Evolutionary conservation across 2,888 invertebrate genomes (phyloP).

Genomic region (Polyommatus icarus): DNA sequence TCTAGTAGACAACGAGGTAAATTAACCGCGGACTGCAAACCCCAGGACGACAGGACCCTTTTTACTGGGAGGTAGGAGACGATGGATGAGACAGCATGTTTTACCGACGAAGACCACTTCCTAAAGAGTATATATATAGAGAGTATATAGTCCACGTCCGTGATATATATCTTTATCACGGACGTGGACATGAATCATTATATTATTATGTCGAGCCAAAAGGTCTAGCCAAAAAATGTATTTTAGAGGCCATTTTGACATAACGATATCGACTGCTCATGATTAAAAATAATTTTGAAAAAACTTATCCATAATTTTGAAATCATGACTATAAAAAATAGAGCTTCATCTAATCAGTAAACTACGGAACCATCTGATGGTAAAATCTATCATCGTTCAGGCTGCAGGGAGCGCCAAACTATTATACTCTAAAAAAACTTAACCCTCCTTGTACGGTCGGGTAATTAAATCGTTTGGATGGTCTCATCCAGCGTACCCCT

Average conservation of each 20-base stretch:
- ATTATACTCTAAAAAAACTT: background rate
- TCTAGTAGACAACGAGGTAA: background rate
- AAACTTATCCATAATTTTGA: too few species aligned
- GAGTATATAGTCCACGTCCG: too few species aligned
- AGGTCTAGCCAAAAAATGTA: too few species aligned
- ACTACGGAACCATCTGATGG: too few species aligned
- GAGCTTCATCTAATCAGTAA: too few species aligned
- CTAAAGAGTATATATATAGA: too few species aligned
- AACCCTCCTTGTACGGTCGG: background rate
- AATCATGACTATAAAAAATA: too few species aligned
- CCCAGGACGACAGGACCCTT: constrained; percentile 4
- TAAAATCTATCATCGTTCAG: too few species aligned
- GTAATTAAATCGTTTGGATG: background rate
- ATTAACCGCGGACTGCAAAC: background rate
- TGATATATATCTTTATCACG: background rate
- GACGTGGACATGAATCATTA: background rate
- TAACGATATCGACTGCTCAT: too few species aligned
- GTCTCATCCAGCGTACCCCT: constrained; percentile 57
- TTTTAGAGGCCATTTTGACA: too few species aligned
- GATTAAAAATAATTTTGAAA: too few species aligned
- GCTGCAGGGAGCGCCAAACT: too few species aligned
- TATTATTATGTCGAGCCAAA: background rate
- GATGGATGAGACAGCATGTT: background rate
- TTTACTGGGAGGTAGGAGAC: background rate
- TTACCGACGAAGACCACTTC: background rate